Conservation (phyloP, 1,140 invertebrate genomes). For the Plutomurus gul region DNA sequence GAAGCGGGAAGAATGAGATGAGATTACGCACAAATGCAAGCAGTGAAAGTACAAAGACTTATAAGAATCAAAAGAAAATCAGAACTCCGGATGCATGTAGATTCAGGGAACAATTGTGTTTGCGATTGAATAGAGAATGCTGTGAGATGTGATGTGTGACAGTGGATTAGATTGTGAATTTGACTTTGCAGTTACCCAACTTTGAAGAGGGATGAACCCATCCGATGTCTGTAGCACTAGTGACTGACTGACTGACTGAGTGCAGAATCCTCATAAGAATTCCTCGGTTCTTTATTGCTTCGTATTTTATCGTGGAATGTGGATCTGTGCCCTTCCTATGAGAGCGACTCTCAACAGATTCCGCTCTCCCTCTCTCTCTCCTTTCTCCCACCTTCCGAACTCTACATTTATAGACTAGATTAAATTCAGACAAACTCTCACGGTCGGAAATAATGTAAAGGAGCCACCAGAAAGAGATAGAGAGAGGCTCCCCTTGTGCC, state of each 20-base stretch:
- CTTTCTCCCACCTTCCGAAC: background rate
- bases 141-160: constrained; percentile 34
- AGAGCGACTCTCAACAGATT: background rate
- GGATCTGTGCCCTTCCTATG: constrained; percentile 18
- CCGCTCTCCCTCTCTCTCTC: background rate
- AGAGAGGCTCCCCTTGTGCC: background rate
- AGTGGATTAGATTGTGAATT: constrained; percentile 36
- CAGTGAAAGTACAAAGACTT: too few relatives aligned
- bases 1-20: too few relatives aligned
- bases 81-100: background rate
- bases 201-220: background rate
- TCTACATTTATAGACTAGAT: background rate
- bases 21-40: too few relatives aligned
- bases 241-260: background rate
- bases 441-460: background rate
- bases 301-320: constrained; percentile 39
- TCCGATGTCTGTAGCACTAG: background rate
- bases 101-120: too few relatives aligned
- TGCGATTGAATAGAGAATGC: background rate
- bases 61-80: background rate
- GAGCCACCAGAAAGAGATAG: background rate
- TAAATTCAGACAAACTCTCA: background rate
- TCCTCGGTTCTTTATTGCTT: constrained; percentile 41
- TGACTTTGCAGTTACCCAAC: background rate
- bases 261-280: constrained; percentile 37